Base-by-base conservation (phyloP, 2,113 vertebrate species). In the Hippocampus comes region DNA sequence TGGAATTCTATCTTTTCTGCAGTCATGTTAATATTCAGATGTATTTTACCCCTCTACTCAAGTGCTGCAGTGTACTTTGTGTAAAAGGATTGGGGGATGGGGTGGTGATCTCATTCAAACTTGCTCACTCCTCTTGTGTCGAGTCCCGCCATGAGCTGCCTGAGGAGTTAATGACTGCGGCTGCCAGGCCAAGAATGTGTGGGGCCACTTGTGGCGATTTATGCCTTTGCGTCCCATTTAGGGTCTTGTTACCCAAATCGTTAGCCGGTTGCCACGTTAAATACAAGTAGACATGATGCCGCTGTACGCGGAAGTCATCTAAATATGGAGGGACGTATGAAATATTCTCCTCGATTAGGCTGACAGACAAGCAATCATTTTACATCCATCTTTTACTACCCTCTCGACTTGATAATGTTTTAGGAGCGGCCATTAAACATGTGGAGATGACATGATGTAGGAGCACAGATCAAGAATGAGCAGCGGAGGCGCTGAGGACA, bases 201-300 rank as follows among this genome's bases (percentile, higher is more conserved):
- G 83, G 43, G 80, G 77, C 78, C 83, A 80, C 81, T 84, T 81
- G 82, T 74, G 72, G 74, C 46, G 55, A 81, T 75, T 79, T 55
- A 51, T 34, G 43, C 53, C 9, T 76, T 60, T 21, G 74, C 68
- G 57, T 72, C 23, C 51, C 67, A 61, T 71, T 42, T 15, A 14
- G 17, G 57, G 30, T 51, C 46, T 69, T 43, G 53, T 67, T 78
- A 72, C 53, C 30, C n/a, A 23, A 53, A 42, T 67, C 17, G 43
- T 73, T 71, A 77, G 56, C 72, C 56, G 66, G 38, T 68, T 79
- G 78, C 75, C 74, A 55, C 43, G 43, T 61, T 43, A 59, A 63
- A 63, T 41, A 2, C 9, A 11, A 63, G 34, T 42, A 64, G 63
- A n/a, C 20, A n/a, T n/a, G 63, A 42, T 11, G 34, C 20, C 14